Base-by-base conservation (phyloP, 1,140 invertebrate species). In the Acromyrmex echinatior region DNA sequence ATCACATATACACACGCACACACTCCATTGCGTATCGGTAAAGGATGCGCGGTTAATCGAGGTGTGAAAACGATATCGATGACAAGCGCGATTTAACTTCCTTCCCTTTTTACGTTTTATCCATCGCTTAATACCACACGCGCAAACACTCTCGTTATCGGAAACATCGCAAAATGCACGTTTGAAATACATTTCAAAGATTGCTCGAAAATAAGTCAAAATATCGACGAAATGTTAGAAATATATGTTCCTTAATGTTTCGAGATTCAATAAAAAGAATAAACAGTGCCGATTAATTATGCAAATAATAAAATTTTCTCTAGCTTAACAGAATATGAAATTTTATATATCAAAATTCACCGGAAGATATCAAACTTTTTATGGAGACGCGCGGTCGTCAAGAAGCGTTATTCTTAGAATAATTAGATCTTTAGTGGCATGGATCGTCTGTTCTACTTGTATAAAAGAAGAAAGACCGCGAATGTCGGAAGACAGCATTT, bases 31-130 rank as follows among this genome's bases (percentile, higher is more conserved):
- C 53, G 21, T 86, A 77, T 74, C 63, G 62, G 39, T 56, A 77
- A 85, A 73, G 71, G 70, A 76, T 49, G 14, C 74, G 49, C 56
- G 77, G 68, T 10, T 58, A 84, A 76, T 58, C 86, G 78, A 84
- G 56, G 65, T 68, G 45, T 87, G 85, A 81, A 68, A 86, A 62
- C 65, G 53, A 14, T 86, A 86, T 86, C 56, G 76, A 68, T 80
- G 85, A 86, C 79, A 86, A 70, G 77, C 85, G 77, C 79, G 79
- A 60, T 86, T 86, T 81, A 86, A 81, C 65, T 86, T 82, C 28
- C 65, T 80, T 82, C 53, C 25, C 77, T 86, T 82, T 86, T 86
- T 86, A 66, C 31, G 49, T 86, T 86, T 86, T 79, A 86, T 25
- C 45, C 63, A 21, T 49, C 63, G 25, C 16, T 86, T 60, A 39